Evolutionary conservation across 2,888 invertebrate genomes (phyloP), one percentile per base, ranked within the genome.

Genomic region (Syrista parreyssii): DNA sequence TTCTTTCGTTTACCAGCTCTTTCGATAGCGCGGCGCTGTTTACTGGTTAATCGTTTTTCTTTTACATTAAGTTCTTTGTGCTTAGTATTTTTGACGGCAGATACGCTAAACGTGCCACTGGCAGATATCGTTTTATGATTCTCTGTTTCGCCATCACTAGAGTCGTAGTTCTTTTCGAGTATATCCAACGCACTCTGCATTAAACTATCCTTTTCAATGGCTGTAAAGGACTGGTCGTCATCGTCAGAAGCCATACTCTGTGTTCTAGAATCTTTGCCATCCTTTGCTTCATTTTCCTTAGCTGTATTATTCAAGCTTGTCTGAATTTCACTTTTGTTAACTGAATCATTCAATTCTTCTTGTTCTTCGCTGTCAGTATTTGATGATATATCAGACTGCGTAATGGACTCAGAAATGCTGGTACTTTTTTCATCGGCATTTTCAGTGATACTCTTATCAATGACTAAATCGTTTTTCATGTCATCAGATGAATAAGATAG

Each of bases 1-100:
- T 96, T 97, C 89, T 95, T 96, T 15, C 96, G 93, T 84, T 95
- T 96, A 82, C 94, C 94, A 15, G 95, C 94, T 84, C 97, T 93
- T 81, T 97, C 96, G 3, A 95, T 84, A 0, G 96, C 95, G 83
- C 97, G 93, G 83, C 94, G 94, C 88, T 97, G 94, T 91, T 96
- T 97, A 73, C 96, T 96, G 1, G 96, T 97, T 75, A 96, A 86
- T 85, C 94, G 95, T 85, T 93, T 93, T 31, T 81, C 87, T 32
- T 71, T 76, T 34, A 85, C 84, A 55, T 75, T 78, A 76, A 75
- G 68, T 80, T 81, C 11, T 80, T 88, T 81, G 79, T 86, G 76
- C 85, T 86, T 79, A 78, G 68, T 92, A 78, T 90, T 90, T 82
- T 92, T 86, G n/a, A 93, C 88, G 34, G 93, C 93, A 15, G 88